Conservation (phyloP, 64 coral and sea anemone genomes). For the Astreopora myriophthalma region DNA sequence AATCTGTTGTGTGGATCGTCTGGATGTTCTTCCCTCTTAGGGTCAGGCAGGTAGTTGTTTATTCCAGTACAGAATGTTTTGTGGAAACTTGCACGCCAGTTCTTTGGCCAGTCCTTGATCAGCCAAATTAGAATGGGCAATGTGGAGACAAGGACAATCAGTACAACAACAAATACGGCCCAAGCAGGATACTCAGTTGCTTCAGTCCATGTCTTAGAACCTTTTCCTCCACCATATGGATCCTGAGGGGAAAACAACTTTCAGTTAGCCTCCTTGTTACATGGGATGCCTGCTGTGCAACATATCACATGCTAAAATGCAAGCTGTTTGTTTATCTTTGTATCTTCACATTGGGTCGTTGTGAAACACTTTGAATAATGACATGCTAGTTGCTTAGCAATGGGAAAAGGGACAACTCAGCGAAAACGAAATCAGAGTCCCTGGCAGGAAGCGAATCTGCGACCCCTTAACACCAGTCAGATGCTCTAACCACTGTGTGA, state of each 20-base stretch:
- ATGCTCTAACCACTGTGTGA: too few relatives aligned
- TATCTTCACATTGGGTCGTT: too few relatives aligned
- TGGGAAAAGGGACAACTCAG: too few relatives aligned
- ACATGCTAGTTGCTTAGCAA: too few relatives aligned
- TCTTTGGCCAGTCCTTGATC: constrained; percentile 98
- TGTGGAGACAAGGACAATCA: constrained; percentile 88
- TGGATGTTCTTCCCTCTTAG: constrained; percentile 29
- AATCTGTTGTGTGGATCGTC: neutral
- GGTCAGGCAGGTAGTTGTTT: constrained; percentile 94
- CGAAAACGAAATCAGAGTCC: too few relatives aligned
- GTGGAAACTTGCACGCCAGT: constrained; percentile 81
- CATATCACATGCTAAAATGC: too few relatives aligned
- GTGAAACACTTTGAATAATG: too few relatives aligned
- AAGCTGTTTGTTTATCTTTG: too few relatives aligned
- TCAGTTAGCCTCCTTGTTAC: neutral
- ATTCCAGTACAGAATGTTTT: constrained; percentile 84
- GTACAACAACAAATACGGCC: constrained; percentile 74
- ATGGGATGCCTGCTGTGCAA: too few relatives aligned
- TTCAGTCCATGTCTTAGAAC: neutral
- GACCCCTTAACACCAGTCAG: too few relatives aligned
- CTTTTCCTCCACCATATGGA: constrained; percentile 26
- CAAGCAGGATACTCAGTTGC: constrained; percentile 53
- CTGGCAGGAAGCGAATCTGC: too few relatives aligned
- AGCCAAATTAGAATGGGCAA: constrained; percentile 83
- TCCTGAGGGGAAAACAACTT: neutral